phyloP scores from a whole-genome alignment of 30 jellyfish, hydroid and myxozoan genomes.

The Aurelia aurita region DNA sequence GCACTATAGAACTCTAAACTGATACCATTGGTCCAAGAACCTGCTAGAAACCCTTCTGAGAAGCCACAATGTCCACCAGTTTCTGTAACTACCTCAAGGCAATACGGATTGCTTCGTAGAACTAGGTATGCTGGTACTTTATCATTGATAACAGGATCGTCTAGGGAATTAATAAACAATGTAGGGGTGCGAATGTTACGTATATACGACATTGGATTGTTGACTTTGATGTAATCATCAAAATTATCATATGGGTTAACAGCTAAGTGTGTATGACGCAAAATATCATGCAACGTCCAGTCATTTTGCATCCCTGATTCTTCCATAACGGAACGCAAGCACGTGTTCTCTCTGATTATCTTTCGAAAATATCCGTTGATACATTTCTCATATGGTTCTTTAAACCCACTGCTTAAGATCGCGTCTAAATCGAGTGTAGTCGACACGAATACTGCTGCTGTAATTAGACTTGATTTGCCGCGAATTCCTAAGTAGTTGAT shows the following conservation, averaged over 20 bases:
- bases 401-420: constrained; percentile 43
- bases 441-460: constrained; percentile 64
- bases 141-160: constrained; percentile 63
- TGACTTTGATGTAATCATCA: constrained; percentile 46
- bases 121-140: constrained; percentile 38
- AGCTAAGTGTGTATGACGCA: constrained; percentile 5
- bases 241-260: constrained; percentile 30
- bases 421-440: constrained; percentile 43
- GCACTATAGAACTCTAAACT: constrained; percentile 58
- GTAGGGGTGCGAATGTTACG: constrained; percentile 66
- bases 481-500: constrained; percentile 56
- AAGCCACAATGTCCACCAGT: constrained; percentile 77
- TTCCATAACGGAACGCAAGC: constrained; percentile 9
- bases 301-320: not conserved
- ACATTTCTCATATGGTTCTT: constrained; percentile 32
- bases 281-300: constrained; percentile 15
- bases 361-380: constrained; percentile 18
- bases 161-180: constrained; percentile 55
- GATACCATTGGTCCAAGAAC: constrained; percentile 52
- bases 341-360: constrained; percentile 10
- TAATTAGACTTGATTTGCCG: constrained; percentile 62
- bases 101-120: constrained; percentile 36
- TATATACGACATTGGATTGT: constrained; percentile 30
- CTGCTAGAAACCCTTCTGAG: constrained; percentile 31
- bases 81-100: constrained; percentile 61